Base-by-base conservation (phyloP, 2,113 vertebrate species). In the Perognathus longimembris region DNA sequence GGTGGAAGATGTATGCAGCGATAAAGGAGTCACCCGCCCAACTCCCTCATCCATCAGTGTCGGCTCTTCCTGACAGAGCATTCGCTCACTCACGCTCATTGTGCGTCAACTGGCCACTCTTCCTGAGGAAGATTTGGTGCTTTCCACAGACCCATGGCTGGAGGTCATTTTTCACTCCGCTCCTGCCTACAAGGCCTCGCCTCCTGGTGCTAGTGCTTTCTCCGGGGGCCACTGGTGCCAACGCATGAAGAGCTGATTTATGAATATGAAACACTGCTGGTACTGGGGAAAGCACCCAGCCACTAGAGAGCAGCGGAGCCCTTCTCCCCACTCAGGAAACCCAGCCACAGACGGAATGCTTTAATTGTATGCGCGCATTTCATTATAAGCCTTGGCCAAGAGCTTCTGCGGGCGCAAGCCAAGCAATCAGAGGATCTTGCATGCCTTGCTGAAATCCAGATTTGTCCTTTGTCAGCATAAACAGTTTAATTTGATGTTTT, bases 391-490 rank as follows among this genome's bases (percentile, higher is more conserved):
- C 98, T 98, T 98, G 98, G 98, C 98, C 98, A 98, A 98, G 96
- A 99, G 98, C 97, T 97, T 97, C 61, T 7, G 14, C 75, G 93
- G 96, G 18, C 98, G 98, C 98, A 98, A 98, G 98, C 98, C 98
- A 98, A 98, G 98, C 98, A 98, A 99, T 98, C 98, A 98, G 98
- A 98, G 98, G 98, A 99, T 99, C 98, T 97, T 99, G 99, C 99
- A 98, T 97, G 93, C 98, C 98, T 99, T 98, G 99, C 99, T 98
- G 97, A 98, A 99, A 98, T 98, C 99, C 98, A 98, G 97, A 98
- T 99, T 99, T 98, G 98, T 98, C 98, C 99, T 99, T 98, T 99
- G 99, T 99, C 99, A 99, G 99, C 99, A 99, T 97, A 99, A 99
- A 99, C 98, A 98, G 98, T 98, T 98, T 99, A 99, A 99, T 99